Conservation (phyloP, 2,888 invertebrate species). For the Mesoligia furuncula region DNA sequence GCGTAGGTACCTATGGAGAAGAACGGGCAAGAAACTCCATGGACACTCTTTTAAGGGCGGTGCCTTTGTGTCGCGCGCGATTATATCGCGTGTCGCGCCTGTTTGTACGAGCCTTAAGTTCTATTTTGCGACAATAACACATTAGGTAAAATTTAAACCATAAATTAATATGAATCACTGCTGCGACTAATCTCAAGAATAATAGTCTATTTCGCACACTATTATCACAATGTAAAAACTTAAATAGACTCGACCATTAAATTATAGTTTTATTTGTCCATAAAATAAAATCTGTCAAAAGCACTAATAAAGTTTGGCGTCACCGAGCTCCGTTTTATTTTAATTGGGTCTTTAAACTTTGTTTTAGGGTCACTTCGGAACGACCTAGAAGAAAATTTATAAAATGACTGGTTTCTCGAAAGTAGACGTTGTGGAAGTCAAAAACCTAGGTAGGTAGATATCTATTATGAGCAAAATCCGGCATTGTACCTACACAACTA, state of each 20-base stretch:
- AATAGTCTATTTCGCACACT: conserved; percentile 19
- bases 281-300: conserved; percentile 55
- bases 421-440: neutral
- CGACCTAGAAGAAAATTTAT: conserved; percentile 22
- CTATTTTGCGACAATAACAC: neutral
- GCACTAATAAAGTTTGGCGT: conserved; percentile 46
- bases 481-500: neutral
- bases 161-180: neutral
- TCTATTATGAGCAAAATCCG: neutral
- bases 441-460: no score
- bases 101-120: no score
- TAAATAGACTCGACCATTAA: neutral
- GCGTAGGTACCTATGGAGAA: no score
- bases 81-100: no score
- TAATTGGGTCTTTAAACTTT: conserved; percentile 46
- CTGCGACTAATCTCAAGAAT: neutral
- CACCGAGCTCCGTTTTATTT: conserved; percentile 45
- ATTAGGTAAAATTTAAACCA: neutral
- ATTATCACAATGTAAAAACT: conserved; percentile 21
- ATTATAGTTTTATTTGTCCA: conserved; percentile 43
- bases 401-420: neutral
- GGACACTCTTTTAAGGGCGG: no score
- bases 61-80: no score
- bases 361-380: conserved; percentile 31
- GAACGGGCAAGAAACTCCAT: no score